Percentiles rank a stretch among this genome's conserved stretches.
Conservation (phyloP, 2,888 invertebrate genomes). For the Caenorhabditis parvicauda region DNA sequence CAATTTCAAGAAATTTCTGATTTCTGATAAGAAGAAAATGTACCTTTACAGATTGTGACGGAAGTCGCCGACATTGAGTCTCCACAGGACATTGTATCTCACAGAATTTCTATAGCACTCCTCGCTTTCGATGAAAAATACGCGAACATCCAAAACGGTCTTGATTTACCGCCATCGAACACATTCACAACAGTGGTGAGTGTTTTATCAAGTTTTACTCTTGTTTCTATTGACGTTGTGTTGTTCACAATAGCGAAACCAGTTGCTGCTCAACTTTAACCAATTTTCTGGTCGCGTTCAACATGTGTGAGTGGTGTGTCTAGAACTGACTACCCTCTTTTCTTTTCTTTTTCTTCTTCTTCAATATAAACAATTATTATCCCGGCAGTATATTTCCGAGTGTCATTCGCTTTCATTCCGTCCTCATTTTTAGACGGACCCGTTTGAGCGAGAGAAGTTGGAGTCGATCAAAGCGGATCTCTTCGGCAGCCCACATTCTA, state of each 20-base stretch:
- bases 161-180: slow-evolving; percentile 19
- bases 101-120: slow-evolving; percentile 30
- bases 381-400: too few species aligned
- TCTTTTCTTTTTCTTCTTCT: too few species aligned
- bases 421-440: slow-evolving; percentile 26
- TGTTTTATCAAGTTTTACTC: background rate
- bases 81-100: slow-evolving; percentile 42
- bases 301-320: too few species aligned
- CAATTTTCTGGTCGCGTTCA: too few species aligned
- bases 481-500: slow-evolving; percentile 34
- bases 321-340: too few species aligned
- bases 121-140: slow-evolving; percentile 42
- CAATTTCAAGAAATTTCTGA: background rate
- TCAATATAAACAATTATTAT: too few species aligned
- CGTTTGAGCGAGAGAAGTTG: slow-evolving; percentile 40
- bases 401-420: too few species aligned
- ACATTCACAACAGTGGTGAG: slow-evolving; percentile 33
- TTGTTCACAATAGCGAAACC: too few species aligned
- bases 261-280: too few species aligned
- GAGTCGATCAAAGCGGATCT: slow-evolving; percentile 24
- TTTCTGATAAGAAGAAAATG: background rate
- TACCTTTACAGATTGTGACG: slow-evolving; percentile 31
- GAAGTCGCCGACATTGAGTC: slow-evolving; percentile 46
- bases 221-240: too few species aligned
- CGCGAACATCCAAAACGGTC: slow-evolving; percentile 39